phyloP scores from a whole-genome alignment of 2,113 vertebrate genomes.

The Nettapus auritus region DNA sequence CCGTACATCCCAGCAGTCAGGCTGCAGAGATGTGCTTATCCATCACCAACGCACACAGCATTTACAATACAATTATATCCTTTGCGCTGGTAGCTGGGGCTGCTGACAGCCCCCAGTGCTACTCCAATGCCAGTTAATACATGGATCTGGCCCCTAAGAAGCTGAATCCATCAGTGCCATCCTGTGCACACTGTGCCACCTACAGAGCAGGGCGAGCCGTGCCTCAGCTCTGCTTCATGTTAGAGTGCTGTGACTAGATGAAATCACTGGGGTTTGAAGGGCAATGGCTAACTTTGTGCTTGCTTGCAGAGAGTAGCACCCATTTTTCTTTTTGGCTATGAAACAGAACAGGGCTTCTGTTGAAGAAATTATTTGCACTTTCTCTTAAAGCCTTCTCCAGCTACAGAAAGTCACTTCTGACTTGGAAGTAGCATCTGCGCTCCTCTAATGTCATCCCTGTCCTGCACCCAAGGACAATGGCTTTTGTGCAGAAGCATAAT shows the following conservation, averaged over 20 bases:
- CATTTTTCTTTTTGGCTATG: neutral
- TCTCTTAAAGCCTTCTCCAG: neutral
- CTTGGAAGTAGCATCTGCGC: neutral
- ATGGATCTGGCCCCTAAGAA: neutral
- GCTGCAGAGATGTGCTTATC: neutral
- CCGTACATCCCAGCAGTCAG: slow-evolving; percentile 9
- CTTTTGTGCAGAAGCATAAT: neutral
- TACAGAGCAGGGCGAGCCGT: rapidly evolving
- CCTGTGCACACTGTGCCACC: rapidly evolving
- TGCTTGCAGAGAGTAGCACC: neutral
- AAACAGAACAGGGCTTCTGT: neutral
- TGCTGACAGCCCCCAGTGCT: neutral
- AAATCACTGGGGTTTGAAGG: slow-evolving; percentile 8
- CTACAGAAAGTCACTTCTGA: neutral
- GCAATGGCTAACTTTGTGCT: neutral
- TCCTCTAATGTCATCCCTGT: neutral
- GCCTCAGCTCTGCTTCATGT: neutral
- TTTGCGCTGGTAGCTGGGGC: neutral
- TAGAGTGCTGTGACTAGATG: neutral
- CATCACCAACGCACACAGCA: neutral
- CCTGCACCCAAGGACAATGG: neutral
- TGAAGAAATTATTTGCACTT: neutral
- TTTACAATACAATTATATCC: slow-evolving; percentile 9
- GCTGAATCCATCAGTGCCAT: slow-evolving; percentile 5
- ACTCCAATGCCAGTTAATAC: neutral